A percentile compares a stretch with the other conserved stretches of the same genome.
Evolutionary conservation across 2,888 invertebrate genomes (phyloP).

Genomic region (Noctua fimbriata): DNA sequence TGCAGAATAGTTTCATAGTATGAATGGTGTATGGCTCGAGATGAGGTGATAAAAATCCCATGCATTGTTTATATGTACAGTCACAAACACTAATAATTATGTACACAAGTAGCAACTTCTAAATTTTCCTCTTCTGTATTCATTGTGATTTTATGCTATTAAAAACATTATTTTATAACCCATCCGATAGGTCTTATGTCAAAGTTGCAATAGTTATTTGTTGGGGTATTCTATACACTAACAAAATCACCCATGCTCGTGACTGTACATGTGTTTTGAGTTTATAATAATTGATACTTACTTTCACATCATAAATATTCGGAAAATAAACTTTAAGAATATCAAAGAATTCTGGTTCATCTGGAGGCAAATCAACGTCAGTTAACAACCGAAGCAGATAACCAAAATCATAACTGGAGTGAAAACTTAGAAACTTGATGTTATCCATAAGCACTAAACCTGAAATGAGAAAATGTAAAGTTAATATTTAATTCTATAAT

Average conservation of each 20-base stretch:
- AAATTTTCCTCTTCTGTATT: not conserved
- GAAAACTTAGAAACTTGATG: conserved; percentile 99
- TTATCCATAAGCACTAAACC: conserved; percentile 98
- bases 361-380: conserved; percentile 97
- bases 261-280: not conserved
- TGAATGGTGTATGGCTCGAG: not conserved
- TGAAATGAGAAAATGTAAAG: conserved; percentile 67
- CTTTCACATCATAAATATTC: conserved; percentile 99
- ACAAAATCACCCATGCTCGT: not conserved
- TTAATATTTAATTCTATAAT: not conserved
- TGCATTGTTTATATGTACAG: not conserved
- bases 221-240: not conserved
- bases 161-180: not conserved
- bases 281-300: conserved; percentile 78
- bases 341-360: conserved; percentile 99
- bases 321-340: conserved; percentile 98
- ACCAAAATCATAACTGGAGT: conserved; percentile 99
- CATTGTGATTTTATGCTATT: not conserved
- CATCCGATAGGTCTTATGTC: not conserved
- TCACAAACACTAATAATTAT: not conserved
- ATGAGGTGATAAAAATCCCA: not conserved
- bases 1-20: not conserved
- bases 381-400: conserved; percentile 98
- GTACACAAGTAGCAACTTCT: not conserved
- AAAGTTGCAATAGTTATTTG: not conserved